Evolutionary conservation across 2,888 invertebrate genomes (phyloP), one percentile per base, ranked within the genome.

Genomic region (Coelopa pilipes): DNA sequence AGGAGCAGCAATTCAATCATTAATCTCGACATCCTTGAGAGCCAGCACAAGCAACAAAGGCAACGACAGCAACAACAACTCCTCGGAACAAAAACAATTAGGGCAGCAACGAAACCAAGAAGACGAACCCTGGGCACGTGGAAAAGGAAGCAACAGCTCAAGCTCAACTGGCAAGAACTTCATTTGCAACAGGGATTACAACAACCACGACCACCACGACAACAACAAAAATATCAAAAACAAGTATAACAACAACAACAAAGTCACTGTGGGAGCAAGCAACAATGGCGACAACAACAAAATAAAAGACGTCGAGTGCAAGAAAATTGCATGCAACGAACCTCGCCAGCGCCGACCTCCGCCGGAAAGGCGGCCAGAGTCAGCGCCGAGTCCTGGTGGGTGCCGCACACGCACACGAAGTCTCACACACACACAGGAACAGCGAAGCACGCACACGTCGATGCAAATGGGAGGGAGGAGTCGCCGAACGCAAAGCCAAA

Each of bases 401-500:
- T 55, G 55, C 13, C 21, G 24, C 10, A 59, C 57, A 13, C n/a
- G 19, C 17, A 59, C 62, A 7, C 7, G n/a, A 4, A 9, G 17
- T 15, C 45, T 15, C 9, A 46, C 45, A 65, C 19, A 13, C 46
- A n/a, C 17, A 65, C 46, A 34, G 4, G 45, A 45, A 63, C 45
- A 46, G 7, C 11, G 5, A 0, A 34, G 34, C 62, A 46, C 63
- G 45, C 46, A 62, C 63, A 65, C 47, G 15, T 46, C n/a, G 47
- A 45, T 19, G 15, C 7, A 19, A 46, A 12, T 12, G 12, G 9
- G 34, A 15, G 47, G 46, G 45, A 7, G 17, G 46, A 65, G 46
- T 17, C 46, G 65, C 65, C 45, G 46, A 65, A 65, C 46, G 63
- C 46, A 46, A 65, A 65, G 34, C 34, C 65, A 46, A 65, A 19